Evolutionary conservation across 2,113 vertebrate genomes (phyloP), one percentile per base, ranked within the genome.

Genomic region (Neolamprologus falcicula): DNA sequence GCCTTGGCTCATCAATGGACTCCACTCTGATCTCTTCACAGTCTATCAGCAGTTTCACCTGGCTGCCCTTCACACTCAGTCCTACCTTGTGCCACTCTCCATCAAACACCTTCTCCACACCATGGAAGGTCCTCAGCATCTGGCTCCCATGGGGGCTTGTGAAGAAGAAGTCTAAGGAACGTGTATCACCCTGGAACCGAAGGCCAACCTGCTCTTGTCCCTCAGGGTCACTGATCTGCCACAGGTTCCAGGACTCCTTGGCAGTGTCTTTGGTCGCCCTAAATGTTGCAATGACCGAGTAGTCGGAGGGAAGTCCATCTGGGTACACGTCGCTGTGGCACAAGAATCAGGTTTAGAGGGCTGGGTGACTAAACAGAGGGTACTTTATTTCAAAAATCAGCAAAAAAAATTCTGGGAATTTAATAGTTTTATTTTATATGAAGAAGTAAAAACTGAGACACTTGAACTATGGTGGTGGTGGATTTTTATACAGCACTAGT

Each of bases 41-140:
- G 89, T 95, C 93, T 80, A 97, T 79, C 40, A 97, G 91, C 35
- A 96, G 93, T 86, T 95, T 96, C 83, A 86, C 91, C 53, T 93
- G 87, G 14, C 89, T 91, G 68, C 91, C 95, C 84, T 95, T 96
- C 66, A 96, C 94, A 26, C 93, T 97, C 31, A 96, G 80, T 0
- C 86, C 94, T 92, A 96, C 83, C 87, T 97, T 97, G 89, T 97
- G 96, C 96, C 94, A 97, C 61, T 93, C 94, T 5, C 95, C 94
- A 10, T 96, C 95, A 83, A 97, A 97, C 54, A 95, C 37, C 82
- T 95, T 95, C 7, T 90, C 93, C 85, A 94, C 71, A 1, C 93
- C 94, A 7, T 87, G 88, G 28, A 96, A 96, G 61, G 94, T 95
- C 54, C 91, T 94, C 66, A 96, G 83, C 86, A 92, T 88, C 14